Evolutionary conservation across 2,797 vertebrate species (phyloP).

Genomic region (Sternarchorhynchus goeldii): DNA sequence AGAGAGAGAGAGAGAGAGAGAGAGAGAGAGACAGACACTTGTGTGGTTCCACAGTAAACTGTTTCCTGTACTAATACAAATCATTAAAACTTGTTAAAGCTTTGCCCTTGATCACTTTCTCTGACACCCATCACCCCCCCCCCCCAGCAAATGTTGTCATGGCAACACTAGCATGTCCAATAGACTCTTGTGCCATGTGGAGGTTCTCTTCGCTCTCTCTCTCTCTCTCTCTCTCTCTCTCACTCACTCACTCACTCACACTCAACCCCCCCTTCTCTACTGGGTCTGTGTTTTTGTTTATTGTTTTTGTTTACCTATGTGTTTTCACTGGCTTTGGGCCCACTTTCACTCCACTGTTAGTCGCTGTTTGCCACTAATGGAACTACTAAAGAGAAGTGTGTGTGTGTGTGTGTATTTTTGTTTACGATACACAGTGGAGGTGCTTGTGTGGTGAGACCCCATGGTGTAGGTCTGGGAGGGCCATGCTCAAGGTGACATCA

Average conservation of each 20-base stretch:
- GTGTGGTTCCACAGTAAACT: too few relatives aligned
- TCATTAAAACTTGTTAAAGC: too few relatives aligned
- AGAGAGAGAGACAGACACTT: too few relatives aligned
- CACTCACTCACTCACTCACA: conserved; percentile 14
- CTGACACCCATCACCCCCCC: too few relatives aligned
- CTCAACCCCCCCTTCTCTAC: conserved; percentile 25
- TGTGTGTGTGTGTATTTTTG: too few relatives aligned
- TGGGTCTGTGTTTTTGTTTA: not conserved
- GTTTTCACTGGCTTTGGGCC: not conserved
- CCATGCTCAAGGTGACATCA: not conserved
- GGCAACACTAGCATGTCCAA: conserved; percentile 27
- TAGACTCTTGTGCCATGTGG: not conserved
- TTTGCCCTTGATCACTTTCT: too few relatives aligned
- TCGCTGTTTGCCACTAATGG: too few relatives aligned
- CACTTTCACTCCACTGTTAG: too few relatives aligned
- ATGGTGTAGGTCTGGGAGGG: conserved; percentile 1
- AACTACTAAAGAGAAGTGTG: too few relatives aligned
- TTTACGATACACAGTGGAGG: not conserved
- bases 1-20: too few relatives aligned
- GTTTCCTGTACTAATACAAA: too few relatives aligned
- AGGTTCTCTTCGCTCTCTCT: not conserved
- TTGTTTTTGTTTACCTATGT: not conserved
- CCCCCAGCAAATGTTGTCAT: not conserved
- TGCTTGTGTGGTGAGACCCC: conserved; percentile 4
- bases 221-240: not conserved